A percentile compares a stretch with the other conserved stretches of the same genome.
Conservation (phyloP, 2,113 vertebrate genomes). For the Myrmecophaga tridactyla region DNA sequence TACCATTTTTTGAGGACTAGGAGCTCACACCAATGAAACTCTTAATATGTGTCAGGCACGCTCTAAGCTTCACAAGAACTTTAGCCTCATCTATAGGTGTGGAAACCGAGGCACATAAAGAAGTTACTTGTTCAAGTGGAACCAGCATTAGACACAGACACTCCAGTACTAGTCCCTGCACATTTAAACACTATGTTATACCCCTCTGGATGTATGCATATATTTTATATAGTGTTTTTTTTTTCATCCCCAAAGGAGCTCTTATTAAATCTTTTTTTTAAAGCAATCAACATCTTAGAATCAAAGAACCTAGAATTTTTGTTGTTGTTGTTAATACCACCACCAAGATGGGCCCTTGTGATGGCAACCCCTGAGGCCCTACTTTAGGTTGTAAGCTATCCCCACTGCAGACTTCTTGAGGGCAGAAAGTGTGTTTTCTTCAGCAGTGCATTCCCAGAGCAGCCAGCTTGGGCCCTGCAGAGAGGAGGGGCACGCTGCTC, state of each 20-base stretch:
- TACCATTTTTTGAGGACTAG: background rate
- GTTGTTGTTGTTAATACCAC: background rate
- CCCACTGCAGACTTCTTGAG: background rate
- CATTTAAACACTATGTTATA: background rate
- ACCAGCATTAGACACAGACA: background rate
- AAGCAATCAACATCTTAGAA: background rate
- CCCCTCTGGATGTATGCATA: background rate
- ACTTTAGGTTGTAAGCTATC: background rate
- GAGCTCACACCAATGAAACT: background rate
- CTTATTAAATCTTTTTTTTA: background rate
- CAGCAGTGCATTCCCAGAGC: background rate
- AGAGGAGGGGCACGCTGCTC: background rate
- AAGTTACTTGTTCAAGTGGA: background rate
- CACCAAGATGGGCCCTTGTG: background rate
- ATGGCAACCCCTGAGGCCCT: background rate
- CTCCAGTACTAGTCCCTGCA: background rate
- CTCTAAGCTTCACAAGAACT: background rate
- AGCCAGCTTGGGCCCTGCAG: background rate
- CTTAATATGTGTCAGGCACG: background rate
- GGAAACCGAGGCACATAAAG: background rate
- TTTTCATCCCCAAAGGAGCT: background rate
- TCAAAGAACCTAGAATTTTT: background rate
- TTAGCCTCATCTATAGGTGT: background rate
- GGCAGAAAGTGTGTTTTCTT: background rate
- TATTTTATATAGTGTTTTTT: background rate